Base-by-base conservation (phyloP, 1,140 invertebrate genomes). In the Lanistes nyassanus region DNA sequence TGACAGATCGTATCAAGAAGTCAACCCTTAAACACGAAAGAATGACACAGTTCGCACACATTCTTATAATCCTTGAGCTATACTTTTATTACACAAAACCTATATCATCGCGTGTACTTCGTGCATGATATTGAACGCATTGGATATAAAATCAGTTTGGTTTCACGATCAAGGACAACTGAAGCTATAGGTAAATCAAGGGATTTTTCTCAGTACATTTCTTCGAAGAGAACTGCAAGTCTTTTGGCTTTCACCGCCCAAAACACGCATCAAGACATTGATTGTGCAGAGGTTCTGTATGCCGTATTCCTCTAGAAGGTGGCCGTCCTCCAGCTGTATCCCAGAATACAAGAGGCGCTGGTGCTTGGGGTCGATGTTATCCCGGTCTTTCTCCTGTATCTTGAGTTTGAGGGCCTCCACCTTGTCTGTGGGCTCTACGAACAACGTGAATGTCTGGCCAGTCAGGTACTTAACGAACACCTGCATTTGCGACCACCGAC, bases 201-300 rank as follows among this genome's bases (percentile, higher is more conserved):
- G n/a, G n/a, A n/a, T n/a, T n/a, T n/a, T n/a, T n/a, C n/a, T n/a
- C n/a, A n/a, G n/a, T n/a, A n/a, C n/a, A n/a, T n/a, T n/a, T n/a
- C n/a, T n/a, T n/a, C n/a, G n/a, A n/a, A n/a, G n/a, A n/a, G n/a
- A n/a, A n/a, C n/a, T n/a, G n/a, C n/a, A n/a, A n/a, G n/a, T n/a
- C n/a, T n/a, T n/a, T n/a, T n/a, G 9, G 9, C 42, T 47, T 6
- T 16, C 47, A 67, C 82, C 85, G 62, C 81, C 82, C 72, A 81
- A 72, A 66, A 84, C 73, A 69, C 82, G 66, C 47, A 85, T 68
- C n/a, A 86, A 81, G 72, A 86, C 56, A 67, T 99, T 96, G 65
- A 97, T 92, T 0, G 96, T 98, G 31, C 95, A 97, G 56, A 97
- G 92, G 89, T 97, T 97, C 88, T 97, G 94, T 83, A 98, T 96